Percentiles rank a stretch among this genome's conserved stretches.
Evolutionary conservation across 2,888 invertebrate genomes (phyloP).

Genomic region (Apotomis betuletana): DNA sequence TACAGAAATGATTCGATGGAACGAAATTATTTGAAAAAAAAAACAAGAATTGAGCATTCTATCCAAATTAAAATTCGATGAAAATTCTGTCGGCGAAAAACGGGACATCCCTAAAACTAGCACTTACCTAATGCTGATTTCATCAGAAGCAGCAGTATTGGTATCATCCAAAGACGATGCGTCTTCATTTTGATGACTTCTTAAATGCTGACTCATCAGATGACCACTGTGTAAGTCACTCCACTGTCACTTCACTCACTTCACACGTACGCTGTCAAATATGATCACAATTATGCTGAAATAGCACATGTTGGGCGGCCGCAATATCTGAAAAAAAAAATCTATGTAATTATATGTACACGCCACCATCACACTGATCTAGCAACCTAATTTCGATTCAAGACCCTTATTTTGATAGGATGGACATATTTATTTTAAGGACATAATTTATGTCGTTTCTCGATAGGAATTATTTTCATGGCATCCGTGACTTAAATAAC

Average conservation of each 20-base stretch:
- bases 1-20: too few relatives aligned
- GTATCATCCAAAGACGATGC: slow-evolving; percentile 53
- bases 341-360: not conserved
- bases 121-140: slow-evolving; percentile 65
- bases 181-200: slow-evolving; percentile 55
- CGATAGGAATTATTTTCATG: too few relatives aligned
- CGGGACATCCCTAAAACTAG: not conserved
- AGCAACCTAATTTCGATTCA: too few relatives aligned
- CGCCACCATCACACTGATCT: not conserved
- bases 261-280: slow-evolving; percentile 60
- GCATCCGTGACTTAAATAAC: too few relatives aligned
- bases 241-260: slow-evolving; percentile 44
- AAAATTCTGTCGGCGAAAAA: too few relatives aligned
- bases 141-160: slow-evolving; percentile 57
- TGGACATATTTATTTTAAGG: too few relatives aligned
- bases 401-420: too few relatives aligned
- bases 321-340: slow-evolving; percentile 56
- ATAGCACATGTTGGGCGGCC: slow-evolving; percentile 61
- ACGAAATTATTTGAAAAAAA: too few relatives aligned
- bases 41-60: too few relatives aligned
- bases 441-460: too few relatives aligned
- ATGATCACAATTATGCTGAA: slow-evolving; percentile 72
- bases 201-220: slow-evolving; percentile 18
- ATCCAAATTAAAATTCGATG: too few relatives aligned
- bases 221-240: not conserved